Base-by-base conservation (phyloP, 2,797 vertebrate species). In the Acrocephalus scirpaceus region DNA sequence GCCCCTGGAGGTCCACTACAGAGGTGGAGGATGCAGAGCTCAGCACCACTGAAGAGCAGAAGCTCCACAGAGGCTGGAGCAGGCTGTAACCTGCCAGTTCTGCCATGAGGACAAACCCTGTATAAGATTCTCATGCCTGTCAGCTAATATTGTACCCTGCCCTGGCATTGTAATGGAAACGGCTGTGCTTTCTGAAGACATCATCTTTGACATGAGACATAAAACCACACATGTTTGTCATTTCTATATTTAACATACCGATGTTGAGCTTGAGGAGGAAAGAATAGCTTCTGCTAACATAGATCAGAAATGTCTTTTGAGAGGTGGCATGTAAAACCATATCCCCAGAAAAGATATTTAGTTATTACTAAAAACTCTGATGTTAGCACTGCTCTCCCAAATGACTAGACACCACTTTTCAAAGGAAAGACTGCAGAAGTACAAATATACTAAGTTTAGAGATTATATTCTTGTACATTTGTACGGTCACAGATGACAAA, bases 261-360 rank as follows among this genome's bases (percentile, higher is more conserved):
- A 58, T 91, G 79, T 81, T 84, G 82, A 88, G 62, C 64, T 78
- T 73, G 66, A 30, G 70, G 26, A 94, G 16, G 51, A 79, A 81
- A 78, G 36, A 86, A 76, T 73, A 93, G 73, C 70, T 93, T 94
- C 85, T 96, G 79, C 87, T 93, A 86, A 51, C 30, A 82, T n/a
- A 73, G 45, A 86, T 47, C 61, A 93, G 57, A 88, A 95, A 81
- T 7, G 11, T 53, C 82, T 94, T 93, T 81, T 64, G 61, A 78
- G 77, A 94, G 34, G 86, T 71, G 30, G 26, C 20, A 21, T 48
- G 26, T 65, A 77, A 93, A 89, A 50, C 5, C 25, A 56, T 4
- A 20, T 51, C 56, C 77, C 75, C 44, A 76, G 69, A 75, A 93
- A 90, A 84, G 30, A 70, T 67, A 34, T 67, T 45, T 32, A 78